These are phyloP conservation scores for Drosophila prosaltans DNA, from an alignment of 1,140 invertebrate genomes.

Conservation along the genomic window DNA sequence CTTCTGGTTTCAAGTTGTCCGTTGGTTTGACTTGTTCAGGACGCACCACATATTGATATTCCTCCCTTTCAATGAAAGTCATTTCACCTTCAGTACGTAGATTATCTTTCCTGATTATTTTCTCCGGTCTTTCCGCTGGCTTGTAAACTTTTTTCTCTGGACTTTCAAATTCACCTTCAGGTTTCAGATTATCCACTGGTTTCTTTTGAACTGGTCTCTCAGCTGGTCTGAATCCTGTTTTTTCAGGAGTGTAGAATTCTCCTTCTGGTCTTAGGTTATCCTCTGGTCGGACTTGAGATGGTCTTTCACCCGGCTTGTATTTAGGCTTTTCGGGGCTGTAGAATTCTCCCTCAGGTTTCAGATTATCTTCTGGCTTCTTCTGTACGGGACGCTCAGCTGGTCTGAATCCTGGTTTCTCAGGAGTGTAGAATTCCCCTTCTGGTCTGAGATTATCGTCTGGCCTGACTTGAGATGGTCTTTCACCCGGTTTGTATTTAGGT, in stretches of 20 bases:
- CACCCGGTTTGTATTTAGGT: conserved; percentile 84
- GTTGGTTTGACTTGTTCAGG: conserved; percentile 84
- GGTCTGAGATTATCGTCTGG: conserved; percentile 83
- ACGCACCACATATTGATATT: conserved; percentile 84
- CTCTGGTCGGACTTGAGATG: conserved; percentile 84
- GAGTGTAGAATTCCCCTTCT: conserved; percentile 85
- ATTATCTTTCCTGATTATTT: conserved; percentile 86
- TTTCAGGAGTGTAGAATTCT: conserved; percentile 85
- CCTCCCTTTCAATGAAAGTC: conserved; percentile 83
- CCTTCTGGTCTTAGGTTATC: conserved; percentile 86
- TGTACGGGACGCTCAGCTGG: conserved; percentile 83
- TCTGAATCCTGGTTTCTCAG: conserved; percentile 84
- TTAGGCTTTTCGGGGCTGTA: conserved; percentile 83
- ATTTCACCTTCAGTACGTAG: conserved; percentile 84
- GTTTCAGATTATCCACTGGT: conserved; percentile 80
- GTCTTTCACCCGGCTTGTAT: conserved; percentile 84
- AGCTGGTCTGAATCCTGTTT: conserved; percentile 75
- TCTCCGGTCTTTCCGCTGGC: conserved; percentile 85
- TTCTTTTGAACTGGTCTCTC: conserved; percentile 54
- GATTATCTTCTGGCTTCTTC: conserved; percentile 84
- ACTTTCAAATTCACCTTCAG: conserved; percentile 86
- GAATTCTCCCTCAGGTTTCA: conserved; percentile 88
- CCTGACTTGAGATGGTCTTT: conserved; percentile 82
- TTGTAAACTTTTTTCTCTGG: conserved; percentile 82
- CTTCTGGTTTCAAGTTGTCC: conserved; percentile 84